Evolutionary conservation across 23 tunicate species (phyloP).

Genomic region (Clavelina lepadiformis): DNA sequence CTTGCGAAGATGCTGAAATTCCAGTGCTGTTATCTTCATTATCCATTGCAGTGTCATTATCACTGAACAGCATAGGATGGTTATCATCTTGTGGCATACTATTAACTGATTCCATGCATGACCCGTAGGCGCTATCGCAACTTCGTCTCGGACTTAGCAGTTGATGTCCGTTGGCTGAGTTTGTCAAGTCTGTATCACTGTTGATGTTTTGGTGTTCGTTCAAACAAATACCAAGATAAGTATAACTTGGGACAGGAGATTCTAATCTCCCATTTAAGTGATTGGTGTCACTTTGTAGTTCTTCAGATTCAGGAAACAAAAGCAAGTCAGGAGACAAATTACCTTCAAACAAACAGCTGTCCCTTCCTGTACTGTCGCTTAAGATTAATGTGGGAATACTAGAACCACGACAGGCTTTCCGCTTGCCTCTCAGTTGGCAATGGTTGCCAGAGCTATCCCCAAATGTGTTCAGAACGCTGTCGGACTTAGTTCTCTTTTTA

Average conservation of each 20-base stretch:
- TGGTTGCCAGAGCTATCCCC: too few species aligned
- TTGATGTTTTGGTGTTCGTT: background rate
- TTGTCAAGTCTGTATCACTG: background rate
- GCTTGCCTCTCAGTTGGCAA: too few species aligned
- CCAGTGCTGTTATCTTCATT: constrained; percentile 4
- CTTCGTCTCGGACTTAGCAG: constrained; percentile 42
- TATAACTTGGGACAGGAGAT: too few species aligned
- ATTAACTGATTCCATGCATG: constrained; percentile 40
- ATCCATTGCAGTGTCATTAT: background rate
- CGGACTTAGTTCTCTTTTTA: too few species aligned
- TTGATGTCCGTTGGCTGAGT: background rate
- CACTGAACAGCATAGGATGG: constrained; percentile 12
- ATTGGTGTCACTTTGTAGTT: background rate
- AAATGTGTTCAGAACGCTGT: too few species aligned
- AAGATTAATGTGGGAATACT: constrained; percentile 13
- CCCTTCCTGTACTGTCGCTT: constrained; percentile 13
- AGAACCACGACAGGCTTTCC: too few species aligned
- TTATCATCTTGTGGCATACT: background rate
- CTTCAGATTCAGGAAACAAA: background rate
- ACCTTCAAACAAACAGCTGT: constrained; percentile 7
- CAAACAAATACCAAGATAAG: too few species aligned
- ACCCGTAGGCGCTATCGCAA: constrained; percentile 91
- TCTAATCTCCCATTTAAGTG: background rate
- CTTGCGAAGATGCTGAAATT: background rate
- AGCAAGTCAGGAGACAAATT: background rate